Percentiles rank a stretch among this genome's conserved stretches.
These are phyloP conservation scores for Germaria angustata DNA, from an alignment of 2,888 invertebrate species.

Conservation along the genomic window DNA sequence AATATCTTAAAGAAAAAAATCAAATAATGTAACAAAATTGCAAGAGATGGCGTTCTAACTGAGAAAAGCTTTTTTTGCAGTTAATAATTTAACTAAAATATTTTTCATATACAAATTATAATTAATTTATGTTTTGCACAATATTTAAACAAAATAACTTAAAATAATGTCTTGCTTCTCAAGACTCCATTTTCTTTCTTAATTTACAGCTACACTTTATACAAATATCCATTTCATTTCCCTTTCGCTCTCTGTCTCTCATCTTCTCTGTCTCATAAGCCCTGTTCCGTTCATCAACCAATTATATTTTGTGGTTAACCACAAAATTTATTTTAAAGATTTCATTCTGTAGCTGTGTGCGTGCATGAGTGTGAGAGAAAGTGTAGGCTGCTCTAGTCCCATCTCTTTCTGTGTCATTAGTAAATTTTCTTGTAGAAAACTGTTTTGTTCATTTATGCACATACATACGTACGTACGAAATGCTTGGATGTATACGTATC, in stretches of 20 bases:
- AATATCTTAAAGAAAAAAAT: constrained; percentile 17
- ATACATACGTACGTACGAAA: no score
- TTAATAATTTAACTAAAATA: no score
- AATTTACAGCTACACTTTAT: constrained; percentile 2
- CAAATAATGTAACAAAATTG: neutral
- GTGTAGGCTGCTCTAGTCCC: constrained; percentile 16
- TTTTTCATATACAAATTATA: no score
- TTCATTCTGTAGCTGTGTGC: constrained; percentile 26
- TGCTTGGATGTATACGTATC: neutral
- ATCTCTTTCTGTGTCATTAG: constrained; percentile 41
- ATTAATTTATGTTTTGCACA: neutral
- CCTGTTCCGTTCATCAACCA: constrained; percentile 74
- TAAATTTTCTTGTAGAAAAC: constrained; percentile 41
- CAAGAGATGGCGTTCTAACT: constrained; percentile 66
- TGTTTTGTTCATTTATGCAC: no score
- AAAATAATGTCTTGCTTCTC: neutral
- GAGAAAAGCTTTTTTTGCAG: constrained; percentile 46
- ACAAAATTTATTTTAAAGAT: constrained; percentile 78
- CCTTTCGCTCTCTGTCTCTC: constrained; percentile 55
- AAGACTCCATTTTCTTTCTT: constrained; percentile 56
- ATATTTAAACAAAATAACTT: neutral
- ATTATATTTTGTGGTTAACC: constrained; percentile 81
- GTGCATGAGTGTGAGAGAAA: constrained; percentile 7
- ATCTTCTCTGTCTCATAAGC: constrained; percentile 61
- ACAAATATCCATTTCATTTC: neutral